A percentile compares a stretch with the other conserved stretches of the same genome.
Conservation (phyloP, 1,140 invertebrate genomes). For the Papilio xuthus region DNA sequence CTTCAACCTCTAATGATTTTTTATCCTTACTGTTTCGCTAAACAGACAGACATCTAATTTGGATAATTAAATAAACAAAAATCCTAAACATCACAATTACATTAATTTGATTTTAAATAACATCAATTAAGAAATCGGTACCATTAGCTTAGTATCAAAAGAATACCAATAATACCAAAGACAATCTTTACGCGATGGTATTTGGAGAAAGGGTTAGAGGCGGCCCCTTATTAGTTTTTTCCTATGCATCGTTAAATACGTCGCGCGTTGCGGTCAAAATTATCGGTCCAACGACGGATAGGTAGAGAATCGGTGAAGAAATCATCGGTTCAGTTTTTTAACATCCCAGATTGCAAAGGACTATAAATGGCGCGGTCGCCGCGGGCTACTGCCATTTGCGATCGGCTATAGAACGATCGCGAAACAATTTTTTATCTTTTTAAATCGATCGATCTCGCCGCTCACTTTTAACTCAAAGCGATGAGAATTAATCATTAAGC, state of each 20-base stretch:
- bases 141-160: constrained; percentile 32
- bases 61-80: constrained; percentile 9
- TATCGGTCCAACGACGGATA: constrained; percentile 61
- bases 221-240: constrained; percentile 55
- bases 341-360: constrained; percentile 71
- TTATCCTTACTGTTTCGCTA: background rate
- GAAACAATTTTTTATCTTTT: constrained; percentile 78
- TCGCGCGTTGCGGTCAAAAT: constrained; percentile 44
- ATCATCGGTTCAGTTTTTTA: constrained; percentile 76
- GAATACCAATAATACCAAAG: constrained; percentile 46
- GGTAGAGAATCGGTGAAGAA: constrained; percentile 65
- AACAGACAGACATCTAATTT: background rate
- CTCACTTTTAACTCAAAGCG: constrained; percentile 59
- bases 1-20: background rate
- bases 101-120: constrained; percentile 3
- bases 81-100: background rate
- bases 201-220: constrained; percentile 55
- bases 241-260: constrained; percentile 4
- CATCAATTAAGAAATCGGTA: background rate
- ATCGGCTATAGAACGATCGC: constrained; percentile 78
- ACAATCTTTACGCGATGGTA: constrained; percentile 60
- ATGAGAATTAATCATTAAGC: constrained; percentile 40
- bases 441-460: constrained; percentile 68
- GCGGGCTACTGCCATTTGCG: constrained; percentile 77
- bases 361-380: constrained; percentile 74